Percentiles rank a stretch among this genome's conserved stretches.
Conservation (phyloP, 30 jellyfish, hydroid and myxozoan species). For the Aurelia sp. region DNA sequence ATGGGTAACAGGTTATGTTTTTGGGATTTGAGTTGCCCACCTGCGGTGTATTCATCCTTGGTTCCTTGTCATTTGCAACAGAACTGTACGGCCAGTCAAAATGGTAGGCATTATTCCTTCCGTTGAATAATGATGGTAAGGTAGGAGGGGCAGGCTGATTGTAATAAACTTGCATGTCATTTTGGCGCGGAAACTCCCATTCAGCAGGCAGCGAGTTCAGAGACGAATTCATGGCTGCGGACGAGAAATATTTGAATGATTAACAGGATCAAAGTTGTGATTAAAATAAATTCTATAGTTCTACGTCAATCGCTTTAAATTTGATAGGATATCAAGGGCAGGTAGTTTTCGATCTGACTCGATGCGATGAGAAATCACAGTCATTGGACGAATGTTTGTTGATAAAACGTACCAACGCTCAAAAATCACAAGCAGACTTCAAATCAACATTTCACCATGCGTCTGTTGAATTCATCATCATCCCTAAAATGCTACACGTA, state of each 20-base stretch:
- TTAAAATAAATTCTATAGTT: background rate
- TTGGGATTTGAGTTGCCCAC: constrained; percentile 20
- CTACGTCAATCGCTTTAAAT: background rate
- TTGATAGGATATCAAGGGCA: background rate
- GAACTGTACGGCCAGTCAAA: constrained; percentile 10
- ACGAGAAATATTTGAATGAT: background rate
- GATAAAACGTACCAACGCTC: background rate
- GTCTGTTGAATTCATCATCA: no score
- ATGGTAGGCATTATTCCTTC: background rate
- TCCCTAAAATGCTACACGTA: no score
- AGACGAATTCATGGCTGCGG: constrained; percentile 63
- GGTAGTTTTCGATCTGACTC: constrained; percentile 10
- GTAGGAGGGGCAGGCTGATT: constrained; percentile 8
- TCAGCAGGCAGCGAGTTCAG: constrained; percentile 34
- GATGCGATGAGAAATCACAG: constrained; percentile 38
- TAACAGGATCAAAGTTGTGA: no score
- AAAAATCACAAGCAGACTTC: background rate
- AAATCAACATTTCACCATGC: background rate
- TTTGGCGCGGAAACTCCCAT: constrained; percentile 18
- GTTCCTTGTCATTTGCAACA: constrained; percentile 24
- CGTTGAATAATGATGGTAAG: background rate
- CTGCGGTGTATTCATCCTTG: constrained; percentile 15
- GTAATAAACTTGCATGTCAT: background rate
- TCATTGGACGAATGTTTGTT: background rate
- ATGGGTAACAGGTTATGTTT: constrained; percentile 47